Evolutionary conservation across 2,113 vertebrate species (phyloP).

Genomic region (Otolemur garnettii): DNA sequence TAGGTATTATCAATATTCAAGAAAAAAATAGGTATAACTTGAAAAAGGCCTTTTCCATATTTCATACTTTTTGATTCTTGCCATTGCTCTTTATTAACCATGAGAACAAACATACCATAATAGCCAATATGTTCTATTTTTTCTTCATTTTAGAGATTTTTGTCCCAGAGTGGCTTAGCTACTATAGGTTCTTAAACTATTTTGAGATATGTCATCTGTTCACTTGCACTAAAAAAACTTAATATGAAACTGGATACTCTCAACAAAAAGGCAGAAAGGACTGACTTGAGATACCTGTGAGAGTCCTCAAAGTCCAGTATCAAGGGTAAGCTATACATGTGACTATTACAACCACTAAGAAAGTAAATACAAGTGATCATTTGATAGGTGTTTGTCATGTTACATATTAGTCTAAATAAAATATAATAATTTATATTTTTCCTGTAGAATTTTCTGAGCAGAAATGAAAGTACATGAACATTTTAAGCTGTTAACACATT

Average conservation of each 20-base stretch:
- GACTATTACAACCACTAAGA: not conserved
- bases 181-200: not conserved
- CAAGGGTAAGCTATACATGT: not conserved
- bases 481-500: not conserved
- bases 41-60: not conserved
- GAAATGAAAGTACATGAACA: not conserved
- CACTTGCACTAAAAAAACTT: not conserved
- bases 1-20: not conserved
- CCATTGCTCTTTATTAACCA: not conserved
- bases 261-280: not conserved
- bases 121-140: not conserved
- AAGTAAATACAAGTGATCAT: not conserved
- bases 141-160: not conserved
- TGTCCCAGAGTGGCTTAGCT: not conserved
- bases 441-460: not conserved
- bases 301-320: not conserved
- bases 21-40: not conserved
- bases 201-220: not conserved
- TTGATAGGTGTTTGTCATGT: not conserved
- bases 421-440: not conserved
- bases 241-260: not conserved
- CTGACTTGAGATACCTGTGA: not conserved
- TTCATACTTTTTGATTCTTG: not conserved
- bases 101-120: not conserved
- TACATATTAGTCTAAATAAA: not conserved